Conservation (phyloP, 2,888 invertebrate species). For the Bruchidius siliquastri region DNA sequence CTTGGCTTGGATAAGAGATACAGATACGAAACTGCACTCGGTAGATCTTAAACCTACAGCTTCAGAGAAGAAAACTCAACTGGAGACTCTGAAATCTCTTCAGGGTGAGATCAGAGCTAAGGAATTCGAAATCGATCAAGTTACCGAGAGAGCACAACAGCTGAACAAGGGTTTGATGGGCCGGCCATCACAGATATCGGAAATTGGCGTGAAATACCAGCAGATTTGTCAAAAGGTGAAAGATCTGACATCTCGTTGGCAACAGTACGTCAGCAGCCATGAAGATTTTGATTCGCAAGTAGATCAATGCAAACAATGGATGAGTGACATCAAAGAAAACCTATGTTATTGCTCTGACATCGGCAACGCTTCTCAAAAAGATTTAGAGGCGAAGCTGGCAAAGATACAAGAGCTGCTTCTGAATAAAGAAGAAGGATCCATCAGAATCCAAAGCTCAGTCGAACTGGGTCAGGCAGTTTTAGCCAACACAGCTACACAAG, state of each 20-base stretch:
- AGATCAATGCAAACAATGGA: constrained; percentile 61
- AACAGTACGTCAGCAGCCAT: constrained; percentile 82
- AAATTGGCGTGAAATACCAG: constrained; percentile 88
- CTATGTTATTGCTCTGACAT: constrained; percentile 79
- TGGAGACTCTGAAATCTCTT: constrained; percentile 70
- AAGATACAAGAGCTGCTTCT: constrained; percentile 80
- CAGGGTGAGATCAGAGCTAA: constrained; percentile 88
- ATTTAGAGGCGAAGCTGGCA: constrained; percentile 78
- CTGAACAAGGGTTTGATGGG: constrained; percentile 71
- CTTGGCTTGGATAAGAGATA: constrained; percentile 80
- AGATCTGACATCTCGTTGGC: constrained; percentile 87
- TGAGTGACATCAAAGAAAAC: constrained; percentile 67
- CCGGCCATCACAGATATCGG: constrained; percentile 79
- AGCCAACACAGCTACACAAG: constrained; percentile 84
- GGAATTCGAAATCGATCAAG: constrained; percentile 87
- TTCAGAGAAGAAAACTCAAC: constrained; percentile 77
- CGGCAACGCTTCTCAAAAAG: constrained; percentile 76
- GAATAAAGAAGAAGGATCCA: constrained; percentile 90
- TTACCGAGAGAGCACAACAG: constrained; percentile 86
- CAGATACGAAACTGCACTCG: constrained; percentile 82
- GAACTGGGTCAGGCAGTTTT: constrained; percentile 87
- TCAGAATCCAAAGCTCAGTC: constrained; percentile 81
- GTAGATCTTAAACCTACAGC: constrained; percentile 80
- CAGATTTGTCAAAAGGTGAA: constrained; percentile 86
- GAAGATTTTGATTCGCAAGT: constrained; percentile 78